Conservation (phyloP, 2,797 vertebrate species). For the Crocodylus rhombifer region DNA sequence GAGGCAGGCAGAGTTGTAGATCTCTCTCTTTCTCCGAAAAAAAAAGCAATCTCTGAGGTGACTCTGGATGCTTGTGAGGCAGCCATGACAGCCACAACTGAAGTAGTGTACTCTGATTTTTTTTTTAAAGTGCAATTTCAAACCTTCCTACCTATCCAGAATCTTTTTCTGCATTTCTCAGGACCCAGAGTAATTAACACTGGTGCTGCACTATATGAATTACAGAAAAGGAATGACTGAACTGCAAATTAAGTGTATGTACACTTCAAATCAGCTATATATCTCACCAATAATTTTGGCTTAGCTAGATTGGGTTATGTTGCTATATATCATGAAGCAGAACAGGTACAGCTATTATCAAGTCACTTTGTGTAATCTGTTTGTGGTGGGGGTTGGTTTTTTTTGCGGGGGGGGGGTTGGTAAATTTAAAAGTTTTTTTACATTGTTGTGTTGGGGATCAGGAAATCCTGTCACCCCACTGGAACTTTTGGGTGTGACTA, state of each 20-base stretch:
- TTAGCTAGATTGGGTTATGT: not conserved
- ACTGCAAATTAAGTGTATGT: not conserved
- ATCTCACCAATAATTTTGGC: not conserved
- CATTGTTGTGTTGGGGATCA: fast-evolving
- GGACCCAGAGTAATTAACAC: not conserved
- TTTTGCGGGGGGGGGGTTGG: not conserved
- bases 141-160: fast-evolving
- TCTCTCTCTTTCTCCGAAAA: not conserved
- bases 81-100: not conserved
- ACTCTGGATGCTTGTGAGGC: not conserved
- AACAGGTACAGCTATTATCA: not conserved
- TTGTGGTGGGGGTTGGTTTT: not conserved
- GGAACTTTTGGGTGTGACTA: not conserved
- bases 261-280: not conserved
- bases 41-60: not conserved
- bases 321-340: conserved; percentile 27
- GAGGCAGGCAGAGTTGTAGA: not conserved
- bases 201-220: not conserved
- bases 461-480: not conserved
- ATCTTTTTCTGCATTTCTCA: not conserved
- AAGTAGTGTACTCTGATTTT: not conserved
- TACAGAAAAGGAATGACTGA: fast-evolving
- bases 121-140: too few relatives aligned
- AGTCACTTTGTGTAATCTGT: not conserved
- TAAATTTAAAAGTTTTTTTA: not conserved